Conservation (phyloP, 2,113 vertebrate genomes). For the Guaruba guarouba region DNA sequence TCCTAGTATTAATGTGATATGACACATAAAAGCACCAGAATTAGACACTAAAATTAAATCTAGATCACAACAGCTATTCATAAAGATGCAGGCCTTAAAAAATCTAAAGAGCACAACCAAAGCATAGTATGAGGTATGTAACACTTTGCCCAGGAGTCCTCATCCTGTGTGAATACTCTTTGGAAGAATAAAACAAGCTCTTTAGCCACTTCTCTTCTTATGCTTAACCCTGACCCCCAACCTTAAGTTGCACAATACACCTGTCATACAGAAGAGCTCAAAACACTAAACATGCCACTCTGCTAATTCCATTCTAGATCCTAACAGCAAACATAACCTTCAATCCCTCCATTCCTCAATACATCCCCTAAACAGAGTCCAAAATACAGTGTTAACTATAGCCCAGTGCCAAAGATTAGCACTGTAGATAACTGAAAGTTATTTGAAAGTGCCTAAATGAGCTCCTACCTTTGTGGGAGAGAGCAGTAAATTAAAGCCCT, state of each 20-base stretch:
- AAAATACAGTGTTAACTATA: background rate
- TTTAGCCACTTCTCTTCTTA: background rate
- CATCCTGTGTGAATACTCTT: background rate
- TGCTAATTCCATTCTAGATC: background rate
- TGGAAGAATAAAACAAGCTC: background rate
- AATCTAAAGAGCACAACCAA: background rate
- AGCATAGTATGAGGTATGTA: background rate
- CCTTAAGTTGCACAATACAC: background rate
- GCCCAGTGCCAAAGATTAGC: background rate
- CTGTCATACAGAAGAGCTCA: background rate
- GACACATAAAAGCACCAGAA: background rate
- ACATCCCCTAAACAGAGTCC: background rate
- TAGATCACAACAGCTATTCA: background rate
- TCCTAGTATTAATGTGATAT: background rate
- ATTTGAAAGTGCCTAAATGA: background rate
- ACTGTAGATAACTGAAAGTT: background rate
- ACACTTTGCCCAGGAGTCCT: background rate
- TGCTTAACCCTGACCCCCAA: background rate
- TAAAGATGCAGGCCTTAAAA: background rate
- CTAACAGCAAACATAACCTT: background rate
- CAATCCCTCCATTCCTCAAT: background rate
- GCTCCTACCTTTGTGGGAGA: background rate
- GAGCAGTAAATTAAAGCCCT: background rate
- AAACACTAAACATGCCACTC: background rate
- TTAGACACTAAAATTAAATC: background rate